Evolutionary conservation across 2,888 invertebrate species (phyloP).

Genomic region (Aporophyla nigra): DNA sequence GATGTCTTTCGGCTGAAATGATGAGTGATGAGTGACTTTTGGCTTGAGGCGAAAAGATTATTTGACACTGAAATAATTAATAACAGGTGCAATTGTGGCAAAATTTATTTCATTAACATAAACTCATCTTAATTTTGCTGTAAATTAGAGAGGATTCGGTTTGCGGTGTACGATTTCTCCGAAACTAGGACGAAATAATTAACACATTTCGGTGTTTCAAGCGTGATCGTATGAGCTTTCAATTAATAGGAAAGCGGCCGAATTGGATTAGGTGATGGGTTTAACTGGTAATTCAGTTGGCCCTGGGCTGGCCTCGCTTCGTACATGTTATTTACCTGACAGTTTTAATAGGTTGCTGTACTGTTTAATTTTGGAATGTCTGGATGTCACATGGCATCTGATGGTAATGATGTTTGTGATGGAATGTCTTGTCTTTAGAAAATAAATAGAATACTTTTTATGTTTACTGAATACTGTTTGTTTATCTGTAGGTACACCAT

Average conservation of each 20-base stretch:
- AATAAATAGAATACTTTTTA: not conserved
- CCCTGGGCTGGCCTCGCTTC: not conserved
- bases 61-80: conserved; percentile 28
- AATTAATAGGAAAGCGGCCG: conserved; percentile 11
- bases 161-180: not conserved
- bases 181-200: conserved; percentile 9
- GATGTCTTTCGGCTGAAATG: no score
- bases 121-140: not conserved
- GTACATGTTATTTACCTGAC: not conserved
- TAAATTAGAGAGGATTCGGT: not conserved
- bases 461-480: no score
- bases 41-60: no score
- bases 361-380: conserved; percentile 17
- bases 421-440: not conserved
- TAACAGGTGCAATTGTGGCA: not conserved
- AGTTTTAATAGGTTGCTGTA: no score
- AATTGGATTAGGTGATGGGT: conserved; percentile 18
- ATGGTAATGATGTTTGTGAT: no score
- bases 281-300: conserved; percentile 4
- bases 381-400: not conserved
- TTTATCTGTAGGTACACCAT: no score
- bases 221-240: not conserved
- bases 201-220: conserved; percentile 5
- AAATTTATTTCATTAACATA: no score
- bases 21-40: no score